phyloP scores from a whole-genome alignment of 2,888 invertebrate species.

The Andrena camellia region DNA sequence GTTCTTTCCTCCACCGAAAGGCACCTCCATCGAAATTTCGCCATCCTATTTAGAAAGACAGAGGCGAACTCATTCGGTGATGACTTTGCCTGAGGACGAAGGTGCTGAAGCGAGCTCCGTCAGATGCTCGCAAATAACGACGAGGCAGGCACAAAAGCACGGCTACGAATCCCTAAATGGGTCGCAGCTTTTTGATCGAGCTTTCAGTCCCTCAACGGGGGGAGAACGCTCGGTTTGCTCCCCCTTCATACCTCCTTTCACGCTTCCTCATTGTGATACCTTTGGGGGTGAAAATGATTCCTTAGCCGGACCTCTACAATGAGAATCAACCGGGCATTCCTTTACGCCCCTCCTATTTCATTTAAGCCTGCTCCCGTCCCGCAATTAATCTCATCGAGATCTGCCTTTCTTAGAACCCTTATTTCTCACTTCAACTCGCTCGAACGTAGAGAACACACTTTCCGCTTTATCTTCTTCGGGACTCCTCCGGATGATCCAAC shows the following conservation, averaged over 20 bases:
- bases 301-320: conserved; percentile 37
- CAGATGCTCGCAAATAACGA: conserved; percentile 17
- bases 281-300: conserved; percentile 45
- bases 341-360: neutral
- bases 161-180: conserved; percentile 50
- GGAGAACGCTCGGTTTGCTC: conserved; percentile 11
- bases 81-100: conserved; percentile 16
- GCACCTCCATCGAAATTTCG: neutral
- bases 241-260: conserved; percentile 29
- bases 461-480: no score
- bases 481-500: neutral
- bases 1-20: neutral
- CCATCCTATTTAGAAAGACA: neutral
- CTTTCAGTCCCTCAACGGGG: conserved; percentile 43
- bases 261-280: conserved; percentile 44
- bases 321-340: conserved; percentile 21
- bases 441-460: neutral
- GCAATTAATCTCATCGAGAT: neutral
- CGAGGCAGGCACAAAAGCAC: conserved; percentile 17
- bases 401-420: neutral
- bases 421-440: neutral
- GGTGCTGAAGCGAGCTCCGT: neutral
- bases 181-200: conserved; percentile 59
- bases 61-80: conserved; percentile 11
- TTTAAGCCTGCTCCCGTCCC: neutral